Evolutionary conservation across 2,888 invertebrate genomes (phyloP).

Genomic region (Hydrotaea diabolus): DNA sequence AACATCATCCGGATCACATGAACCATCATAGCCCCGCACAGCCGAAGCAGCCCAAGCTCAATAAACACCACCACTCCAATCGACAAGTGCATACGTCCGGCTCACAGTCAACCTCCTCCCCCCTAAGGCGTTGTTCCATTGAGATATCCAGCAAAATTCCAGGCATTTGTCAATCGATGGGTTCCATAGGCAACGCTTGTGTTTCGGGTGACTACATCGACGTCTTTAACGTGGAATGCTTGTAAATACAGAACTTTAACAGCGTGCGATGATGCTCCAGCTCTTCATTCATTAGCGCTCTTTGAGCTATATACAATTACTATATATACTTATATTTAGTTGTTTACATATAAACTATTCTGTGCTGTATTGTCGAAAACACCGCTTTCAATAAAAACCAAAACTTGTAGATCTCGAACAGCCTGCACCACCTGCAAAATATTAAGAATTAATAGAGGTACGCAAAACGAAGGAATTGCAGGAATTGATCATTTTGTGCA

Average conservation of each 20-base stretch:
- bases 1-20: constrained; percentile 54
- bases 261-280: too few relatives aligned
- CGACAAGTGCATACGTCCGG: constrained; percentile 8
- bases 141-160: constrained; percentile 77
- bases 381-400: neutral
- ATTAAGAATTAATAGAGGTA: too few relatives aligned
- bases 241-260: constrained; percentile 65
- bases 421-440: too few relatives aligned
- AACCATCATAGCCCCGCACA: constrained; percentile 24
- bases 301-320: too few relatives aligned
- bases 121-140: constrained; percentile 73
- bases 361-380: neutral
- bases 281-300: too few relatives aligned
- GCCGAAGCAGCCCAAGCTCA: constrained; percentile 36
- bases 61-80: constrained; percentile 34
- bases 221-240: constrained; percentile 72
- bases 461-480: too few relatives aligned
- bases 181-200: constrained; percentile 76
- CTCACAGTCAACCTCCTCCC: constrained; percentile 16
- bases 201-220: constrained; percentile 79
- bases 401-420: too few relatives aligned
- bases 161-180: constrained; percentile 77
- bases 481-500: too few relatives aligned
- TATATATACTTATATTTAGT: too few relatives aligned
- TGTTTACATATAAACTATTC: neutral